Conservation (phyloP, 2,888 invertebrate genomes). For the Thyatira batis region DNA sequence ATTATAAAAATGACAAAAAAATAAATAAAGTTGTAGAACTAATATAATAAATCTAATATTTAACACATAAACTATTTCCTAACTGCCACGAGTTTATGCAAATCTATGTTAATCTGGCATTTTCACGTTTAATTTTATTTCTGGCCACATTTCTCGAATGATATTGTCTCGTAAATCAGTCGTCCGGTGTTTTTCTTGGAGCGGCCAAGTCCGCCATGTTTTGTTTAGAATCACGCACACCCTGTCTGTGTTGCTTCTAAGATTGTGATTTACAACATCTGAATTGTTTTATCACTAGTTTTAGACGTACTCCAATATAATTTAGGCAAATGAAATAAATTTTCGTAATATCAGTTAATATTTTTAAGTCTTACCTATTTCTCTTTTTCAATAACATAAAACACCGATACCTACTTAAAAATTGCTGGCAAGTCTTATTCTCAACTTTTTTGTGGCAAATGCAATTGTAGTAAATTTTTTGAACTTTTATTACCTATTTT, state of each 20-base stretch:
- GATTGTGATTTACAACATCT: slow-evolving; percentile 71
- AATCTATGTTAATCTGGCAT: slow-evolving; percentile 66
- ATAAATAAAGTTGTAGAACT: neutral
- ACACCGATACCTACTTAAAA: too few species aligned
- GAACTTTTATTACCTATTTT: too few species aligned
- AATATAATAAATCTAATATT: slow-evolving; percentile 11
- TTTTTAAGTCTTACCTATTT: too few species aligned
- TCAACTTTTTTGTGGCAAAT: too few species aligned
- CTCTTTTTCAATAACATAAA: too few species aligned
- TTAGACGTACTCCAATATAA: slow-evolving; percentile 29
- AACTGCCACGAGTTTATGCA: slow-evolving; percentile 43
- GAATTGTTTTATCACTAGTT: slow-evolving; percentile 57
- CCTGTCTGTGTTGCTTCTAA: slow-evolving; percentile 61
- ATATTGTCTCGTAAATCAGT: slow-evolving; percentile 80
- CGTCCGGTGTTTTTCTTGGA: slow-evolving; percentile 79
- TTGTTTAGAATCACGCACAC: slow-evolving; percentile 81
- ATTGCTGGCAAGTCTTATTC: too few species aligned
- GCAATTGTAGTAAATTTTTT: too few species aligned
- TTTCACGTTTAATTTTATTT: slow-evolving; percentile 74
- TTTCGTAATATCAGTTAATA: too few species aligned
- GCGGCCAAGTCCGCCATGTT: slow-evolving; percentile 63
- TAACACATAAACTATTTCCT: slow-evolving; percentile 28
- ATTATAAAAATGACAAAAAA: neutral
- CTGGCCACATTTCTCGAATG: slow-evolving; percentile 74
- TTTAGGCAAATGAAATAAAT: slow-evolving; percentile 1